phyloP scores from a whole-genome alignment of 2,113 vertebrate genomes.

The Prolemur simus region DNA sequence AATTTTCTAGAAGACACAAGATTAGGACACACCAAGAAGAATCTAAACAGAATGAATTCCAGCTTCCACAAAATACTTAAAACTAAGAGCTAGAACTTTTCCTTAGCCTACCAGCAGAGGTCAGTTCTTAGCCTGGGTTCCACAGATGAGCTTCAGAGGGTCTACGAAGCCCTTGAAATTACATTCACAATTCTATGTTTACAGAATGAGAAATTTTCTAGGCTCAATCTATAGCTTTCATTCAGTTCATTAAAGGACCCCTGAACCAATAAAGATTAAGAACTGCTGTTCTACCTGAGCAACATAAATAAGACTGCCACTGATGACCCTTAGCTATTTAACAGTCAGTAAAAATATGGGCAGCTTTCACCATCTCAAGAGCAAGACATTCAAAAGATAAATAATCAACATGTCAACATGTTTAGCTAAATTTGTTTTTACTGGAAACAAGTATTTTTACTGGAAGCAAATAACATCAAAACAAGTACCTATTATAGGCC shows the following conservation, averaged over 20 bases:
- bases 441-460: not conserved
- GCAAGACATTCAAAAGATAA: constrained; percentile 11
- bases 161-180: not conserved
- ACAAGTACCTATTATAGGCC: not conserved
- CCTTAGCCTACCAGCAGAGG: not conserved
- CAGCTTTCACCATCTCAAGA: not conserved
- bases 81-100: not conserved
- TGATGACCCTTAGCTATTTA: not conserved
- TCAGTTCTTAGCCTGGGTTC: not conserved
- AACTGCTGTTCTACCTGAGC: not conserved
- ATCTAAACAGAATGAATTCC: not conserved
- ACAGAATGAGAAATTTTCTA: not conserved
- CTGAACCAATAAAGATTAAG: not conserved
- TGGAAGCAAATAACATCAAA: not conserved
- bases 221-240: not conserved
- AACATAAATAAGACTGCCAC: not conserved
- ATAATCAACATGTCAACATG: not conserved
- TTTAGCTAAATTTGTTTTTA: constrained; percentile 9
- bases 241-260: not conserved
- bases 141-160: not conserved
- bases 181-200: not conserved
- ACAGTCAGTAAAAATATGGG: not conserved
- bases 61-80: not conserved
- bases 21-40: not conserved
- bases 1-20: not conserved